Evolutionary conservation across 2,888 invertebrate genomes (phyloP), one percentile per base, ranked within the genome.

Genomic region (Malthinus seriepunctatus): DNA sequence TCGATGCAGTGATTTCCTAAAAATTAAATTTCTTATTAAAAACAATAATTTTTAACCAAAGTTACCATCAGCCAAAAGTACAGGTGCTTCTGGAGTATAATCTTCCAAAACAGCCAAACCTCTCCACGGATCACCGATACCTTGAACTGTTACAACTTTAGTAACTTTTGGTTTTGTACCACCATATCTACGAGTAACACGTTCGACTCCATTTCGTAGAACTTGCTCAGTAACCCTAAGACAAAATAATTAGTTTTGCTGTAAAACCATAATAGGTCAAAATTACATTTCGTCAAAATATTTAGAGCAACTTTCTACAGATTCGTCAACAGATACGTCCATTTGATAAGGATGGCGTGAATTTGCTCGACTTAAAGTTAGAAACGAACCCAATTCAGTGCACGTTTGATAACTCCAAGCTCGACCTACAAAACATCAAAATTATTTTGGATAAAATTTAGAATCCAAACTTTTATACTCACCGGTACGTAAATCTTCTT

Each of bases 171-270:
- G 49, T 31, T 15, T 49, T 38, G 8, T n/a, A 1, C 49, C 49
- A 23, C 49, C 49, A 31, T 49, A 47, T n/a, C 47, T 31, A 23
- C 49, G 49, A 15, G 35, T 35, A 5, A 37, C 32, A 11, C 46
- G 14, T 23, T 45, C 52, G 5, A 46, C 12, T 5, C 52, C 52
- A 14, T 9, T 45, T 15, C 15, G 1, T 3, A 52, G 3, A 14
- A 46, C 9, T 23, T 46, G 2, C 15, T 46, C 52, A 1, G 45
- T 52, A 0, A 52, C 31, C 1, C 52, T 52, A n/a, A n/a, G n/a
- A 23, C 7, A 23, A 35, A 3, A 46, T 6, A 51, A 35, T 35
- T 35, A 8, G 8, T 35, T 35, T 35, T 5, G 9, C 8, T 10
- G 10, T 35, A 35, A 35, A 35, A 11, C 0, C 3, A 8, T n/a